Percentiles rank a stretch among this genome's conserved stretches.
Evolutionary conservation across 2,797 vertebrate species (phyloP).

Genomic region (Erethizon dorsatum): DNA sequence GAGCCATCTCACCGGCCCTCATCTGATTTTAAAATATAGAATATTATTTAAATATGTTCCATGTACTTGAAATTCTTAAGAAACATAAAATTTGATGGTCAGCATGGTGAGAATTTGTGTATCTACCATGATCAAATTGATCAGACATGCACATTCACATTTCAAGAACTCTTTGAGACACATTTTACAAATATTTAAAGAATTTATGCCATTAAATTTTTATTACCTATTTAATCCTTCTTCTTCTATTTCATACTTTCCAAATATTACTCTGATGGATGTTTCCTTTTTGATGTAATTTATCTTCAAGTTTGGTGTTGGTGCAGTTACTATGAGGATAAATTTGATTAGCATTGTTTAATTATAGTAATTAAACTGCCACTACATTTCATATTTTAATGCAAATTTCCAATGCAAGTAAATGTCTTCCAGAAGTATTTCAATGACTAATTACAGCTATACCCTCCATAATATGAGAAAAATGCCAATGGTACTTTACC

Average conservation of each 20-base stretch:
- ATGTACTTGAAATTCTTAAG: background rate
- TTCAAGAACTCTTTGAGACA: background rate
- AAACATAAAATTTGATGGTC: background rate
- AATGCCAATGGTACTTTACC: background rate
- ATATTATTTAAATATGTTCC: background rate
- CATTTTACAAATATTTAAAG: background rate
- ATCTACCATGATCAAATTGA: background rate
- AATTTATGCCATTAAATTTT: background rate
- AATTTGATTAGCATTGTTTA: background rate
- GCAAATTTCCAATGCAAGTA: background rate
- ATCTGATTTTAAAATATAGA: background rate
- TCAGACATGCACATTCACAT: background rate
- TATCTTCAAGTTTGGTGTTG: background rate
- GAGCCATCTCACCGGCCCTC: too few relatives aligned
- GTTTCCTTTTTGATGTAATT: slow-evolving; percentile 8
- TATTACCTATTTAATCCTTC: slow-evolving; percentile 33
- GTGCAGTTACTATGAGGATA: background rate
- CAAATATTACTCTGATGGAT: background rate
- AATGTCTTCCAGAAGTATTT: background rate
- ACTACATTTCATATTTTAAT: background rate
- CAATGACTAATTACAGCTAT: background rate
- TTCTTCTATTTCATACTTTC: background rate
- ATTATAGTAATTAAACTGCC: slow-evolving; percentile 20
- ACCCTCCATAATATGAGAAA: background rate
- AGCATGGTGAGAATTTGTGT: background rate